phyloP scores from a whole-genome alignment of 2,888 invertebrate species.

The Cryptocephalus moraei region DNA sequence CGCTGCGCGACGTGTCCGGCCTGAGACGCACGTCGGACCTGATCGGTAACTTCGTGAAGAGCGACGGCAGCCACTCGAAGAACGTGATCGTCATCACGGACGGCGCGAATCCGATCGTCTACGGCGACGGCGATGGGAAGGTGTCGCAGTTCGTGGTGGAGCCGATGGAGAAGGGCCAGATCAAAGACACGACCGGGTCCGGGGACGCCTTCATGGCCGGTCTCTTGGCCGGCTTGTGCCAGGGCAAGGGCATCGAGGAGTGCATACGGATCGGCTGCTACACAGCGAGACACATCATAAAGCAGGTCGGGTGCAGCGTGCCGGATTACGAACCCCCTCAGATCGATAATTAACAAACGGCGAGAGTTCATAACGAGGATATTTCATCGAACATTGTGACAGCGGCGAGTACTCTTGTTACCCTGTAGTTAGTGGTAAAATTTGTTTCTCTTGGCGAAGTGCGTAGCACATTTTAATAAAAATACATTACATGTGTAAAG shows the following conservation, averaged over 20 bases:
- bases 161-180: slow-evolving; percentile 29
- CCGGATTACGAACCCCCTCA: slow-evolving; percentile 20
- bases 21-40: slow-evolving; percentile 2
- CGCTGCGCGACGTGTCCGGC: slow-evolving; percentile 31
- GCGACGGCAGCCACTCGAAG: slow-evolving; percentile 4
- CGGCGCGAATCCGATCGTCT: slow-evolving; percentile 45
- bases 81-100: slow-evolving; percentile 52
- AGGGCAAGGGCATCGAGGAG: slow-evolving; percentile 31
- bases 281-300: slow-evolving; percentile 40
- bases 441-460: no score
- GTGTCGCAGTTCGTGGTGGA: slow-evolving; percentile 30
- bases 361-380: no score
- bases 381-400: no score
- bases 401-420: no score
- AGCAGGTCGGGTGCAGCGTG: slow-evolving; percentile 41
- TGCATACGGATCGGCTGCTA: slow-evolving; percentile 40
- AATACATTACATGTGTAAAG: no score
- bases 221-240: slow-evolving; percentile 41
- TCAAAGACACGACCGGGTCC: slow-evolving; percentile 49
- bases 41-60: slow-evolving; percentile 8
- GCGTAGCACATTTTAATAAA: no score
- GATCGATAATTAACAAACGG: no score
- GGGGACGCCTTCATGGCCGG: slow-evolving; percentile 52
- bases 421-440: no score
- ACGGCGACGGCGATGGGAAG: slow-evolving; percentile 29